Percentiles rank a stretch among this genome's conserved stretches.
phyloP scores from a whole-genome alignment of 2,797 vertebrate species.

The Mus spretus region DNA sequence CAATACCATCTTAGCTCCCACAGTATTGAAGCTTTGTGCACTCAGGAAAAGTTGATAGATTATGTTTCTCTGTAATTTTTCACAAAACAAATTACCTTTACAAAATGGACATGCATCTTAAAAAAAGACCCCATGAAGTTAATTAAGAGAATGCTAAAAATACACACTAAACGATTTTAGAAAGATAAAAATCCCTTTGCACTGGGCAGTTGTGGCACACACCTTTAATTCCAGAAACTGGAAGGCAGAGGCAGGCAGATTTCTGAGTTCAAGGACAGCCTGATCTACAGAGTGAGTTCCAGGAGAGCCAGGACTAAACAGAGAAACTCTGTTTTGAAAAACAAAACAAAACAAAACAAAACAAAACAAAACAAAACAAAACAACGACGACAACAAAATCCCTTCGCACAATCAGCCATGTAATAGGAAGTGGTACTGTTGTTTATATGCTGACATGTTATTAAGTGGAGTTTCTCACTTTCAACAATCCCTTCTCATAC shows the following conservation, averaged over 20 bases:
- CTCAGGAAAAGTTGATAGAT: conserved; percentile 9
- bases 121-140: neutral
- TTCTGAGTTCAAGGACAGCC: too few species aligned
- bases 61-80: neutral
- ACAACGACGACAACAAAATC: neutral
- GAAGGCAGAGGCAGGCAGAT: too few species aligned
- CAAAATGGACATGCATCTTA: conserved; percentile 5
- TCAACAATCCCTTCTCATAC: neutral
- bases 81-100: neutral
- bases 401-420: neutral
- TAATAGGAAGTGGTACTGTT: neutral
- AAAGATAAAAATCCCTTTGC: neutral
- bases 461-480: neutral
- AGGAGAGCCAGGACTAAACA: too few species aligned
- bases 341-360: too few species aligned
- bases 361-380: too few species aligned
- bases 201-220: too few species aligned
- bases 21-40: neutral
- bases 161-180: neutral
- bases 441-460: neutral
- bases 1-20: neutral
- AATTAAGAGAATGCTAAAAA: neutral
- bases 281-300: too few species aligned
- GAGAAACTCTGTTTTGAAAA: too few species aligned
- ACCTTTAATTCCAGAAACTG: too few species aligned